Percentiles rank a stretch among this genome's conserved stretches.
Evolutionary conservation across 2,888 invertebrate species (phyloP).

Genomic region (Eupithecia insigniata): DNA sequence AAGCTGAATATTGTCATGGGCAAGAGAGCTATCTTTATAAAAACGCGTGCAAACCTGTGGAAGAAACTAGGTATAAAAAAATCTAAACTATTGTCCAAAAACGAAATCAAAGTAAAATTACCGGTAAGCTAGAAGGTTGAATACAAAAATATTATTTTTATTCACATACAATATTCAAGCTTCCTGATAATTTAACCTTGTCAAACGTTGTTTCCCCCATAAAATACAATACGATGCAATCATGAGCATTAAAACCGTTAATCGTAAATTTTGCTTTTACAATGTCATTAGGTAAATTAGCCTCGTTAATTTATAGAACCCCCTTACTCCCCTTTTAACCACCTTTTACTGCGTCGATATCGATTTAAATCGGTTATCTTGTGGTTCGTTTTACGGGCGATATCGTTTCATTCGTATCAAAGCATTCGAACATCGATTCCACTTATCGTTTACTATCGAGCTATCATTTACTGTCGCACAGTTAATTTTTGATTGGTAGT

Average conservation of each 20-base stretch:
- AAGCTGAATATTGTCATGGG: no score
- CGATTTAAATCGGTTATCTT: conserved; percentile 80
- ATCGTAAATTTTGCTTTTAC: conserved; percentile 82
- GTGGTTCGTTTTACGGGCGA: conserved; percentile 80
- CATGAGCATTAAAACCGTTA: conserved; percentile 65
- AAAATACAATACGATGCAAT: conserved; percentile 56
- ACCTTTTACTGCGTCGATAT: conserved; percentile 73
- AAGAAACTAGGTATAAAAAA: no score
- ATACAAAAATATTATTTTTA: background rate
- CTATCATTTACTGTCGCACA: conserved; percentile 15
- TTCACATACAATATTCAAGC: background rate
- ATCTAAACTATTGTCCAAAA: no score
- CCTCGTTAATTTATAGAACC: conserved; percentile 79
- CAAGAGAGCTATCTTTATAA: no score
- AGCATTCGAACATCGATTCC: conserved; percentile 36
- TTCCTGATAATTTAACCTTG: conserved; percentile 14
- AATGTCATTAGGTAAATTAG: conserved; percentile 83
- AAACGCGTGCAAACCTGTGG: no score
- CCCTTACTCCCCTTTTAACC: conserved; percentile 59
- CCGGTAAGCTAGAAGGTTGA: no score
- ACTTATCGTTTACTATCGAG: conserved; percentile 38
- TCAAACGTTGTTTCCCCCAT: conserved; percentile 44
- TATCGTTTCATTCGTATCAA: conserved; percentile 74
- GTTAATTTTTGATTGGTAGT: conserved; percentile 34
- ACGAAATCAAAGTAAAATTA: no score